Evolutionary conservation across 1,140 invertebrate genomes (phyloP).

Genomic region (Heliconius melpomene): DNA sequence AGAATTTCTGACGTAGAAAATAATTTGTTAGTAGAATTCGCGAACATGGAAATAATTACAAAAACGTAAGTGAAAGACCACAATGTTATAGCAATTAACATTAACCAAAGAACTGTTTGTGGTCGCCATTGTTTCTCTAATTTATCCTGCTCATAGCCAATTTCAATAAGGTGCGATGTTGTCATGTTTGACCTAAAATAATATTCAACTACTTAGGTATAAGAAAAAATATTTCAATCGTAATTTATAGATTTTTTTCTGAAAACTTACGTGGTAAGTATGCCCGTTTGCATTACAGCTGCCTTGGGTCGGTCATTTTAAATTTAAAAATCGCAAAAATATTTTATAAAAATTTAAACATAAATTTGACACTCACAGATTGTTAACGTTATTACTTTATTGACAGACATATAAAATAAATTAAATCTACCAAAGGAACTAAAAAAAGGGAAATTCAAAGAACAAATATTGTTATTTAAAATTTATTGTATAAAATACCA

Average conservation of each 20-base stretch:
- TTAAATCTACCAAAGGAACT: background rate
- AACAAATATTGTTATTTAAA: background rate
- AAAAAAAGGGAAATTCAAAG: background rate
- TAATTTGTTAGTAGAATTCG: constrained; percentile 27
- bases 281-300: background rate
- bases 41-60: constrained; percentile 41
- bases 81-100: constrained; percentile 46
- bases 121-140: constrained; percentile 37
- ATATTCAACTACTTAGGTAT: constrained; percentile 25
- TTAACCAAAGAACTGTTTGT: constrained; percentile 46
- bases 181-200: constrained; percentile 43
- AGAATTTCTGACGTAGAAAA: constrained; percentile 25
- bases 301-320: background rate
- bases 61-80: constrained; percentile 52
- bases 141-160: background rate
- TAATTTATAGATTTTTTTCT: background rate
- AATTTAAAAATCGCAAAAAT: background rate
- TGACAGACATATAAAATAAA: background rate
- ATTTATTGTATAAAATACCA: background rate
- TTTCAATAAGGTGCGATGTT: constrained; percentile 28
- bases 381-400: background rate
- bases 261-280: background rate
- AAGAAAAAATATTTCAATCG: background rate
- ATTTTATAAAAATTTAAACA: background rate
- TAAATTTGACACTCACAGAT: background rate